A percentile compares a stretch with the other conserved stretches of the same genome.
Conservation (phyloP, 1,140 invertebrate species). For the Drosophila murphyi region DNA sequence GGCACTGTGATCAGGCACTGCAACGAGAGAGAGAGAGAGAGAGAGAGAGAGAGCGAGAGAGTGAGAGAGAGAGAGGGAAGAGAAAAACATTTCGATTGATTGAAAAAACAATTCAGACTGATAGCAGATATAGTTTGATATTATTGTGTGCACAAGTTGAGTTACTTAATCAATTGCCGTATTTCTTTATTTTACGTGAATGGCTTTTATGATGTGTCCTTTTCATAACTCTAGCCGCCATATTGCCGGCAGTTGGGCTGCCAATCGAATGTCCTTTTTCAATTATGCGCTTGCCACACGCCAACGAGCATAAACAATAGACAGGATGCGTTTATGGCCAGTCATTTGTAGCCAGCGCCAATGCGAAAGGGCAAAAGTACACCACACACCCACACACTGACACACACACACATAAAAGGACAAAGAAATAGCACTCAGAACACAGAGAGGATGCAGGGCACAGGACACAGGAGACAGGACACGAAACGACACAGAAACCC, state of each 20-base stretch:
- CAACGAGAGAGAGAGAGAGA: neutral
- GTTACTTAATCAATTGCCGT: conserved; percentile 66
- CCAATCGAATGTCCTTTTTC: conserved; percentile 79
- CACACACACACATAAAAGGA: conserved; percentile 4
- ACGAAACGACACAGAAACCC: conserved; percentile 51
- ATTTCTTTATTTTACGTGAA: conserved; percentile 52
- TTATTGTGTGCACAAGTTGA: conserved; percentile 33
- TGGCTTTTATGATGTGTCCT: conserved; percentile 60
- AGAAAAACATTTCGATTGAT: conserved; percentile 44
- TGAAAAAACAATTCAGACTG: conserved; percentile 11
- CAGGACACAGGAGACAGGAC: conserved; percentile 13
- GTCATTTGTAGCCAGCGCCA: conserved; percentile 73
- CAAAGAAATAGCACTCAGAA: conserved; percentile 1
- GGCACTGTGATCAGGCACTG: conserved; percentile 73
- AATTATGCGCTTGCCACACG: conserved; percentile 79
- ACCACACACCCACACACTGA: neutral
- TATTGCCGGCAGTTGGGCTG: conserved; percentile 54
- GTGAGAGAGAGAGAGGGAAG: conserved; percentile 6
- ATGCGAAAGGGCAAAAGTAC: conserved; percentile 56
- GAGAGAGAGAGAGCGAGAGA: conserved; percentile 1
- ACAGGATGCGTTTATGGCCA: conserved; percentile 81
- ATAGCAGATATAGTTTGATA: conserved; percentile 7
- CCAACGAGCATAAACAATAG: conserved; percentile 79
- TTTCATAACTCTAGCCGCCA: conserved; percentile 54
- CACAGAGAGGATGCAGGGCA: neutral